Conservation (phyloP, 1,140 invertebrate genomes). For the Penaeus chinensis region DNA sequence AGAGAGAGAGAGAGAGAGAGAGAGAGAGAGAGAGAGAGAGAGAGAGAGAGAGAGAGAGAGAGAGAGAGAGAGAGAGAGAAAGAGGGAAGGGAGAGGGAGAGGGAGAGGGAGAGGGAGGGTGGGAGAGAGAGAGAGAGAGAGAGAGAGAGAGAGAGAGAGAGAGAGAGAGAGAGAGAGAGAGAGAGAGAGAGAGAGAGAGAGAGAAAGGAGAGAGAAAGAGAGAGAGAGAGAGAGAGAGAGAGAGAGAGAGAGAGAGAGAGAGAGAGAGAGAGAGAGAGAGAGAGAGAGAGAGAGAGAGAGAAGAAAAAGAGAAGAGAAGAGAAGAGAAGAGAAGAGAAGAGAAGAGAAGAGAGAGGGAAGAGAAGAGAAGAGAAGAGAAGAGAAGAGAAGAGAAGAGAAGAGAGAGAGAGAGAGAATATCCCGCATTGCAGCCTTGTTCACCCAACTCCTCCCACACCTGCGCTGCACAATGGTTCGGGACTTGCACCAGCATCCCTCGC, state of each 20-base stretch:
- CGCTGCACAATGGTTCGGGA: no score
- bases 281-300: neutral
- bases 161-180: slow-evolving; percentile 23
- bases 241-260: slow-evolving; percentile 23
- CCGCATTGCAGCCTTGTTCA: no score
- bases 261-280: slow-evolving; percentile 5
- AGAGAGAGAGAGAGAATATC: neutral
- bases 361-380: neutral
- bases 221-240: slow-evolving; percentile 11
- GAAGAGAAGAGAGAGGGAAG: slow-evolving; percentile 12
- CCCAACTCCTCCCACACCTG: no score
- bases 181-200: neutral
- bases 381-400: slow-evolving; percentile 7
- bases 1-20: neutral
- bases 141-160: neutral
- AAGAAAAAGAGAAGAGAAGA: slow-evolving; percentile 8
- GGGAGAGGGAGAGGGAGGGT: no score
- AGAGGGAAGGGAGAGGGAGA: neutral
- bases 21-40: neutral
- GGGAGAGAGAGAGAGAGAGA: no score
- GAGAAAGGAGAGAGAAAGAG: neutral
- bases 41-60: neutral
- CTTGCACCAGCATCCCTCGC: neutral
- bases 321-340: neutral
- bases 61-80: neutral